These are phyloP conservation scores for Diorhabda elongata DNA, from an alignment of 1,140 invertebrate genomes.

Conservation along the genomic window DNA sequence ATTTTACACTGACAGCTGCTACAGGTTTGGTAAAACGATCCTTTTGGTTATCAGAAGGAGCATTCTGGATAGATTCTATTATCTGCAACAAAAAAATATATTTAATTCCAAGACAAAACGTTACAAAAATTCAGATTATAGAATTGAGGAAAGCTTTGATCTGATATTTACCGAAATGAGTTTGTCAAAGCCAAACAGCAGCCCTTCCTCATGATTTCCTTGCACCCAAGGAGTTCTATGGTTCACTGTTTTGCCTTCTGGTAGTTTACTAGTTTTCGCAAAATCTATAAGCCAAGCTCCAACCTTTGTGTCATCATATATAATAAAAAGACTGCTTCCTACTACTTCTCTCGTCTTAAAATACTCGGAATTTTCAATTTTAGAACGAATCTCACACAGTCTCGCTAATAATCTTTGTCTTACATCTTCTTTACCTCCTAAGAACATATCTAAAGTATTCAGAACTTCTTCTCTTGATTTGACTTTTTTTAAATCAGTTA, in stretches of 20 bases:
- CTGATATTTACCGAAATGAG: slow-evolving; percentile 57
- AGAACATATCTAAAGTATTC: slow-evolving; percentile 74
- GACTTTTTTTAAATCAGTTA: slow-evolving; percentile 74
- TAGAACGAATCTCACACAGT: slow-evolving; percentile 70
- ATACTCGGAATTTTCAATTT: slow-evolving; percentile 81
- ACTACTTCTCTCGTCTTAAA: slow-evolving; percentile 90
- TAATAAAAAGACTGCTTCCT: slow-evolving; percentile 90
- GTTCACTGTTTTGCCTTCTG: slow-evolving; percentile 63
- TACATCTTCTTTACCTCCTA: slow-evolving; percentile 63
- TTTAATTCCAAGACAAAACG: not conserved
- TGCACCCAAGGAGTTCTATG: slow-evolving; percentile 77
- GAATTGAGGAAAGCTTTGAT: too few relatives aligned
- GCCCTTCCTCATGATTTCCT: slow-evolving; percentile 94
- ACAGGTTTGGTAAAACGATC: slow-evolving; percentile 24
- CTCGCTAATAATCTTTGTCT: slow-evolving; percentile 66
- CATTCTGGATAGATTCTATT: slow-evolving; percentile 31
- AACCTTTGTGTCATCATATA: slow-evolving; percentile 82
- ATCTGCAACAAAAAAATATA: slow-evolving; percentile 29
- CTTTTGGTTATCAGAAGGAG: slow-evolving; percentile 17
- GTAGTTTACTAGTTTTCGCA: slow-evolving; percentile 80
- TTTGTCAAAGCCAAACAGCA: slow-evolving; percentile 85
- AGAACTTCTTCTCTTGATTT: slow-evolving; percentile 73
- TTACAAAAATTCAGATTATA: not conserved
- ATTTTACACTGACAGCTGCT: slow-evolving; percentile 31
- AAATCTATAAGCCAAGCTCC: slow-evolving; percentile 96